A percentile compares a stretch with the other conserved stretches of the same genome.
These are phyloP conservation scores for Lichenostomus cassidix DNA, from an alignment of 2,113 vertebrate genomes.

Conservation along the genomic window DNA sequence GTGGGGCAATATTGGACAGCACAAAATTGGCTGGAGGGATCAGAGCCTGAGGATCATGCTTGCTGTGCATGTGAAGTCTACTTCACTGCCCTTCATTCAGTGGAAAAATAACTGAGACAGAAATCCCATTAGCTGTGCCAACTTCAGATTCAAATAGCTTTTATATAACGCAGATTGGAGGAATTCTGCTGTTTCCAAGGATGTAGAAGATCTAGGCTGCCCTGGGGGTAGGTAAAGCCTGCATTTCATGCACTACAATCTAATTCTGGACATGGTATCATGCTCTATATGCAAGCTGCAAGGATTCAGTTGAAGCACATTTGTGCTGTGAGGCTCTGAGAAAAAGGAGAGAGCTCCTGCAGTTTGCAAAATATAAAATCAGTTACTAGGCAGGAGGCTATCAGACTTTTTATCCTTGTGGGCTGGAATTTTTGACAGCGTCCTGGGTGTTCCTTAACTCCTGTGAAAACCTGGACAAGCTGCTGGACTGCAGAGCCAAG, in stretches of 20 bases:
- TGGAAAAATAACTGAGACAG: background rate
- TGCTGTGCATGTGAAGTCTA: accelerated
- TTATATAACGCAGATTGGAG: accelerated
- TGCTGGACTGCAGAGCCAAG: background rate
- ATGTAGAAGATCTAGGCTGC: background rate
- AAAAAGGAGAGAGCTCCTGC: background rate
- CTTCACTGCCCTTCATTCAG: background rate
- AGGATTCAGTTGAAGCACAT: background rate
- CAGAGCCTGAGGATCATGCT: background rate
- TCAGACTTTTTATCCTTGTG: background rate
- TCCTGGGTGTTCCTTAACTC: background rate
- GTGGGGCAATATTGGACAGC: background rate
- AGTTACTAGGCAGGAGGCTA: background rate
- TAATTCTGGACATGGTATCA: background rate
- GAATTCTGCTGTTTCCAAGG: background rate
- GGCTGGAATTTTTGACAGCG: accelerated
- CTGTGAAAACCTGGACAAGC: background rate
- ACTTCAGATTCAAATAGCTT: background rate
- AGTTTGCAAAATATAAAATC: background rate
- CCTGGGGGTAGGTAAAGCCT: background rate
- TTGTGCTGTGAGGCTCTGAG: background rate
- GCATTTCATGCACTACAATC: background rate
- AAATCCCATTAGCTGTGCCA: background rate
- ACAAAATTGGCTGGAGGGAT: background rate
- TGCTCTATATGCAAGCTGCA: background rate